Evolutionary conservation across 2,888 invertebrate species (phyloP), one percentile per base, ranked within the genome.

Genomic region (Drosophila algonquin): DNA sequence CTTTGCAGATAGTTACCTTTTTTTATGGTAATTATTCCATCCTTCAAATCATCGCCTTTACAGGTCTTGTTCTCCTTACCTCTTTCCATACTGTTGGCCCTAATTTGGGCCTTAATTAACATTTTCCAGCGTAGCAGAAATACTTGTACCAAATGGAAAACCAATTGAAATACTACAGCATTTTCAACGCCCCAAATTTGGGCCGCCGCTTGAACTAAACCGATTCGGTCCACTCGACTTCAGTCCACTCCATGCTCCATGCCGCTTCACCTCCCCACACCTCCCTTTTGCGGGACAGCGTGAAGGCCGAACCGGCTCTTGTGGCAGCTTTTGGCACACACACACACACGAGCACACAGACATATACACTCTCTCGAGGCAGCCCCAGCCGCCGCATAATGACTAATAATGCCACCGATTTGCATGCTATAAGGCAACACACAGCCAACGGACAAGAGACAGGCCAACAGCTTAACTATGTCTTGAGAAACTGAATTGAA

Each of bases 171-270:
- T 68, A 63, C 35, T 74, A 74, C 74, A 57, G 68, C 45, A 78
- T 78, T 78, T 73, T 58, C 0, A 51, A 80, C 78, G 81, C 81
- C 81, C 81, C 67, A 63, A 64, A 79, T 73, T 76, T 58, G 73
- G 76, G 55, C 64, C 51, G 32, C 44, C 57, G 62, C 48, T 50
- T 47, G n/a, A 40, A 40, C 40, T 61, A 65, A 79, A 79, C 53
- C 50, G 51, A 67, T 77, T 79, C 61, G 54, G 67, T 65, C 51
- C 60, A 40, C 14, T 40, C 40, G 14, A 40, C 40, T 40, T 5
- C 14, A 40, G 5, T 40, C 18, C 9, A 35, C 44, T 35, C 30
- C 55, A 47, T 52, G 53, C 59, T 21, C 21, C 58, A 35, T 35
- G 35, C 12, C 14, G 12, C 40, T 40, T 12, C 40, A 40, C 5